Evolutionary conservation across 2,888 invertebrate genomes (phyloP), one percentile per base, ranked within the genome.

Genomic region (Coelopa pilipes): DNA sequence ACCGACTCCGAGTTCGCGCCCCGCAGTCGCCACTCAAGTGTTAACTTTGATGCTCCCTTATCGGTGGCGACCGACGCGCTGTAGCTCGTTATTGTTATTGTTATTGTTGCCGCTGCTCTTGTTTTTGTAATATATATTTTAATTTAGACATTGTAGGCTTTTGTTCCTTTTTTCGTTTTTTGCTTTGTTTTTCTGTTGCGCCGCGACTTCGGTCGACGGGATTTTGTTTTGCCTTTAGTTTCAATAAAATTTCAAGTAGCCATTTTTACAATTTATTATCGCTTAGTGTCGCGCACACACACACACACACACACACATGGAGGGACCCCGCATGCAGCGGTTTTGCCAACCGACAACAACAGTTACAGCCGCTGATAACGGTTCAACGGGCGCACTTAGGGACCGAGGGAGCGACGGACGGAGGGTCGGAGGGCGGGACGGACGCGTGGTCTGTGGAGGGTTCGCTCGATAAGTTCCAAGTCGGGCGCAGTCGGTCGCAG

Each of bases 231-330:
- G 2, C 34, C 7, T 34, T 34, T 34, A 71, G 74, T 76, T 63
- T 76, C 69, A 68, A 74, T 74, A 78, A 76, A 74, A 73, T 55
- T 68, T 74, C 69, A 79, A 77, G 75, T 74, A 78, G 77, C 75
- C 68, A 76, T 74, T 79, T 76, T 75, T 75, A 77, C 71, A 75
- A 75, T 74, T 78, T 77, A 77, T 79, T 78, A 76, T 79, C 76
- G 73, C 72, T 70, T 34, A 4, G 34, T 34, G 71, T 62, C 59
- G 10, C 24, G 47, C 60, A 46, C 57, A 34, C 57, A 72, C 57
- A 34, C 21, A 55, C 34, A 55, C 50, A 67, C 34, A 34, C 34
- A 24, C 34, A 3, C 10, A 1, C 45, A 0, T 24, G n/a, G 13
- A 46, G 19, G 19, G 45, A 53, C 15, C 19, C 67, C 34, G 53